Evolutionary conservation across 1,140 invertebrate species (phyloP), one percentile per base, ranked within the genome.

Genomic region (Campoletis sonorensis): DNA sequence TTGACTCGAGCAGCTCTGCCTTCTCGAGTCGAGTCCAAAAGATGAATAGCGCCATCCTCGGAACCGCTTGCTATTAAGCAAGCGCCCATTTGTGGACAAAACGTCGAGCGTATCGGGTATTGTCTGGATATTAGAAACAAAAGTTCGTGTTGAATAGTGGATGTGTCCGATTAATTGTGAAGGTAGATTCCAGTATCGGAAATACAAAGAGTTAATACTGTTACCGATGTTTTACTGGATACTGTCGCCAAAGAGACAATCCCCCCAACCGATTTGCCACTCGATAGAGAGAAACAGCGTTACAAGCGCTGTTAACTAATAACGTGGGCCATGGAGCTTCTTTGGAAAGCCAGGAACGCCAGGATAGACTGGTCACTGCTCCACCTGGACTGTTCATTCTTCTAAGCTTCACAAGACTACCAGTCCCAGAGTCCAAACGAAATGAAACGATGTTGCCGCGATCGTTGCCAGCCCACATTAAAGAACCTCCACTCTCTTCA

Each of bases 1-100:
- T 97, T 97, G 16, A 98, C 94, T 84, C 95, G 95, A 4, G 96
- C 94, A 68, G 94, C 93, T 51, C 93, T 93, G 21, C 94, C 94
- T 80, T 95, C 94, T 81, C 94, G 94, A 87, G 96, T 94, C 71
- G 97, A 94, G 90, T 98, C 96, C 80, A 97, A 93, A 88, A 98
- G 96, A 92, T 97, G 96, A 64, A 98, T 95, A 86, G 95, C 95
- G 81, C 96, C 95, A 92, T 98, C 97, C 91, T 98, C 97, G 91
- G 96, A 96, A 67, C 96, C 97, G 81, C 95, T 95, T 26, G 97
- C 97, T 94, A 92, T 88, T 88, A 92, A 88, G 86, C 88, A 90
- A 79, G 88, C 87, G 33, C 89, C 88, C 88, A 92, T 92, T 91
- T 91, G 90, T 11, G 97, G 96, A 89, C 97, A 98, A 92, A 98